Evolutionary conservation across 2,113 vertebrate genomes (phyloP).

Genomic region (Heterocephalus glaber): DNA sequence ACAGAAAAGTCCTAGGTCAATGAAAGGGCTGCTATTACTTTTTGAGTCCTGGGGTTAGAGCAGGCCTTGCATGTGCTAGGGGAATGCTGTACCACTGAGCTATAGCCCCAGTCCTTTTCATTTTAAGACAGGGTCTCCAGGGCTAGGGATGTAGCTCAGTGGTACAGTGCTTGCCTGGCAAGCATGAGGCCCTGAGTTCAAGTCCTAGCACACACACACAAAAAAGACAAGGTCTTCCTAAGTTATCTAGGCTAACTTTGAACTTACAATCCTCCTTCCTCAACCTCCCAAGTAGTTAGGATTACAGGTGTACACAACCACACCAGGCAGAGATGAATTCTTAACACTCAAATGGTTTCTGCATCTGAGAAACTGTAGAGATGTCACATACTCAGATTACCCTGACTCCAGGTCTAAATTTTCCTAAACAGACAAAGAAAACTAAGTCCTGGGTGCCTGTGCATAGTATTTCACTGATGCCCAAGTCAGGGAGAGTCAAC

Average conservation of each 20-base stretch:
- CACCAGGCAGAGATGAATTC: background rate
- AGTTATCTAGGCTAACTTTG: background rate
- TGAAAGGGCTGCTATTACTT: background rate
- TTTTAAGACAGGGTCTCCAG: background rate
- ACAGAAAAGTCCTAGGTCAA: background rate
- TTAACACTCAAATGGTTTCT: slow-evolving; percentile 35
- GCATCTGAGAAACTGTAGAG: background rate
- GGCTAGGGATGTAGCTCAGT: too few species aligned
- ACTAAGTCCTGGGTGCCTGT: background rate
- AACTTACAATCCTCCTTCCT: background rate
- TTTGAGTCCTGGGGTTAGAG: background rate
- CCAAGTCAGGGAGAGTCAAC: background rate
- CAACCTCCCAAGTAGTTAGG: background rate
- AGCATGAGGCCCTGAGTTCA: too few species aligned
- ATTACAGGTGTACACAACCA: background rate
- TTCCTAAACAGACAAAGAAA: background rate
- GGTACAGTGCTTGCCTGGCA: too few species aligned
- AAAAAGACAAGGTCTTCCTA: background rate
- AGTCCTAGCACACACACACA: too few species aligned
- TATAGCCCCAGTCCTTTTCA: background rate
- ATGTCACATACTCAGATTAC: background rate
- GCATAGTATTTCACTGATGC: background rate
- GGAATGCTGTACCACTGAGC: background rate
- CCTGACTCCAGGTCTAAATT: background rate
- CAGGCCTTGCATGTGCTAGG: background rate